Base-by-base conservation (phyloP, 2,888 invertebrate species). In the Campoletis raptor region DNA sequence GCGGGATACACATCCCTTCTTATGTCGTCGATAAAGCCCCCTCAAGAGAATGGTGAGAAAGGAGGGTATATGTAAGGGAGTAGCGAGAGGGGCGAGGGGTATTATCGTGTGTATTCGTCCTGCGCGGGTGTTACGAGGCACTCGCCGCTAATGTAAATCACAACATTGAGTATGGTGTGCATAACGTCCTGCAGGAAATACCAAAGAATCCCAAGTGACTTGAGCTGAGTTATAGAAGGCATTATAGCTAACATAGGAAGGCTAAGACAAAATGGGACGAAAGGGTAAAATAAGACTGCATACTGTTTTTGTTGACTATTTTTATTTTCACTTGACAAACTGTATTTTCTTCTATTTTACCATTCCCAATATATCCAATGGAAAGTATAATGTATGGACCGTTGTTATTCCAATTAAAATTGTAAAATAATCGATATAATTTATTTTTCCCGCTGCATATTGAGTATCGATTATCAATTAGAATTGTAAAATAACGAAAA, bases 131-230 rank as follows among this genome's bases (percentile, higher is more conserved):
- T 80, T 69, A 66, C 66, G 67, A 82, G 81, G 78, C 74, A 82
- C 85, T 77, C 85, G 85, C 82, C 83, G 83, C 82, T 83, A 82
- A 85, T 85, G 85, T 76, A 69, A 85, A 85, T 79, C 74, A 85
- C 81, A 81, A 79, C 78, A 85, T 81, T 78, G 81, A 69, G 72
- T n/a, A 72, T 70, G 70, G 52, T 67, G 40, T 45, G 78, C 54
- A 76, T 52, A 80, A 85, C 76, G 64, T 76, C 64, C 52, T 40
- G 69, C 67, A 42, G 57, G 67, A 42, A n/a, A 69, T 67, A 67
- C 67, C 67, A 85, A 45, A 67, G 76, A 78, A 74, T 85, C 81
- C 78, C 85, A 52, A 82, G 85, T 78, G 78, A 85, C 72, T 81
- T 57, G 72, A 48, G 36, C 36, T 10, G 21, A 30, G 66, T 21